Base-by-base conservation (phyloP, 2,113 vertebrate genomes). In the Phaethornis superciliosus region DNA sequence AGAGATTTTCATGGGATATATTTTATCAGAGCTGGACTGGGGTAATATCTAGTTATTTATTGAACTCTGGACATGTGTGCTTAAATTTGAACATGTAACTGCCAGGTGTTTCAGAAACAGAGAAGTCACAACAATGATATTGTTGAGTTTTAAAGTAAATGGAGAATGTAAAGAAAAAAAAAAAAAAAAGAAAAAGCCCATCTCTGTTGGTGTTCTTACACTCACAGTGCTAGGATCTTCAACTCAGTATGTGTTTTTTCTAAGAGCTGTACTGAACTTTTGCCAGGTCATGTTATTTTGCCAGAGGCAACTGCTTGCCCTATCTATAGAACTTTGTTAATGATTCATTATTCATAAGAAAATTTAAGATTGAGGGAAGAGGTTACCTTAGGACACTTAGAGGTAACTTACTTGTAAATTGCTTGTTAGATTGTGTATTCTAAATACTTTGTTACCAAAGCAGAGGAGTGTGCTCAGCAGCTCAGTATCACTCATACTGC, bases 391-490 rank as follows among this genome's bases (percentile, higher is more conserved):
- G 72, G 76, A 55, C 49, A 35, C 54, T 16, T 19, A 4, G 32
- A 63, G 76, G 17, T 55, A 30, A 1, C 69, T 47, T n/a, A 20
- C 15, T 2, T 33, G 27, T 26, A 46, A 58, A 35, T 77, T 3
- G 0, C 17, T 5, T 11, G 7, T 52, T 30, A 4, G n/a, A 15
- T 2, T 55, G 51, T 70, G 32, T 32, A 12, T 49, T 55, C 4
- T 30, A 27, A 42, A 5, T 28, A 2, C 21, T 11, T 59, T 49
- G 35, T 69, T 89, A 17, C 28, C 59, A 22, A 68, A 15, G 14
- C 69, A 49, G 63, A 74, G 51, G 30, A 85, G 14, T 2, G 15
- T 49, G 15, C 28, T 75, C 32, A 60, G 9, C 52, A 78, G 70
- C 21, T 28, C 59, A 30, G 30, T 6, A 4, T 21, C 75, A 56